Evolutionary conservation across 2,113 vertebrate genomes (phyloP), one percentile per base, ranked within the genome.

Genomic region (Tauraco erythrolophus): DNA sequence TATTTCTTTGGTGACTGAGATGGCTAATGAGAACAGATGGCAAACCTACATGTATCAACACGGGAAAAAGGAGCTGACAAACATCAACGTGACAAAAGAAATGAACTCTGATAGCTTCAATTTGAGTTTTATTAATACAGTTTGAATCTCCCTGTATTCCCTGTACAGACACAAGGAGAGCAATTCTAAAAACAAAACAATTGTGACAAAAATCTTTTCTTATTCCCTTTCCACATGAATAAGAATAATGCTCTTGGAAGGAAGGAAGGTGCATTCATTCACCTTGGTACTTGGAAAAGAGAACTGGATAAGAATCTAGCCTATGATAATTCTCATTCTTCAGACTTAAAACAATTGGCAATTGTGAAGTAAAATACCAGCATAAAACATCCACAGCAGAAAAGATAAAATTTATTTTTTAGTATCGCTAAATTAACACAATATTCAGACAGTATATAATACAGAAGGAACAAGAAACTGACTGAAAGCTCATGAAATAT

Each of bases 1-100:
- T 35, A 92, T 30, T 89, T 91, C 77, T 94, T 16, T 53, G 50
- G 92, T 83, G 92, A 81, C 56, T 62, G 50, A 82, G 74, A 66
- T 45, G n/a, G 92, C 84, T 97, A 84, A 96, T 86, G 77, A 97
- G 75, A 96, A 97, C 91, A 97, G 95, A 97, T 83, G 91, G 90
- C 78, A 97, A 93, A 57, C 87, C 69, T 84, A 71, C 61, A 56
- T 13, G 48, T 33, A 69, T 87, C 94, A 92, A 48, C 46, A 82
- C 25, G 46, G 56, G 88, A 54, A 96, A 98, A 96, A 88, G 66
- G 75, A 92, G 39, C 31, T 86, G 75, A 91, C 89, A 89, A 79
- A 89, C 46, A 66, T 56, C 89, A 87, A 11, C 12, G 19, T 48
- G 90, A 94, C 78, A 96, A 25, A 91, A 81, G 51, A 93, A 97